phyloP scores from a whole-genome alignment of 1,140 invertebrate species.

The Drosophila ironensis region DNA sequence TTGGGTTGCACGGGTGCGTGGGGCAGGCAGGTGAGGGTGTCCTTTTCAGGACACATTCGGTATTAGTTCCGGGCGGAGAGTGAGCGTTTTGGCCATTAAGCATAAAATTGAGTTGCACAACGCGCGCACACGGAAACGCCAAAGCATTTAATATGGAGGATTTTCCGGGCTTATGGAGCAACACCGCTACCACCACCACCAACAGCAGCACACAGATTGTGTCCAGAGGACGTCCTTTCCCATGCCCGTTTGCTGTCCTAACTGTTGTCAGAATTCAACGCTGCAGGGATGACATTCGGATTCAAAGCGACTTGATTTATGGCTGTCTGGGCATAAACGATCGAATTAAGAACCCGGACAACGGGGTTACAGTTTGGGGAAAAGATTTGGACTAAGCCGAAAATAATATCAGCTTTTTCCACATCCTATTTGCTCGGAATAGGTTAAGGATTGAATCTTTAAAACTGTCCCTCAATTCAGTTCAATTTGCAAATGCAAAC shows the following conservation, averaged over 20 bases:
- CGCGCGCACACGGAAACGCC: slow-evolving; percentile 9
- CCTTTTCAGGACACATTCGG: slow-evolving; percentile 12
- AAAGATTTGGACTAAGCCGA: not conserved
- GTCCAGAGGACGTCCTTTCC: slow-evolving; percentile 5
- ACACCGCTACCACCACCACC: not conserved
- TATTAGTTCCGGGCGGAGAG: slow-evolving; percentile 30
- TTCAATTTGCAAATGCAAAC: slow-evolving; percentile 9
- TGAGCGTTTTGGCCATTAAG: slow-evolving; percentile 38
- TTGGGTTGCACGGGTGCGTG: too few species aligned
- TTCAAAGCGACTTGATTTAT: slow-evolving; percentile 29
- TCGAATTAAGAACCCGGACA: slow-evolving; percentile 9
- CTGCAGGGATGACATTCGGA: slow-evolving; percentile 4
- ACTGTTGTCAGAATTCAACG: slow-evolving; percentile 13
- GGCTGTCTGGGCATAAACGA: slow-evolving; percentile 2
- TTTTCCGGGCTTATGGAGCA: slow-evolving; percentile 39
- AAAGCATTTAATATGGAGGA: slow-evolving; percentile 54
- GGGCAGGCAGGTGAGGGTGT: slow-evolving; percentile 22
- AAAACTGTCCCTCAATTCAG: not conserved
- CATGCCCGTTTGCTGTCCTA: too few species aligned
- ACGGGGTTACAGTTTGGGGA: not conserved
- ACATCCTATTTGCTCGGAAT: too few species aligned
- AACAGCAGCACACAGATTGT: not conserved
- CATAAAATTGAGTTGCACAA: slow-evolving; percentile 60
- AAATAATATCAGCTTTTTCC: too few species aligned
- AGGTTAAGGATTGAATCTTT: slow-evolving; percentile 4